phyloP scores from a whole-genome alignment of 2,797 vertebrate genomes.

The Strix occidentalis region DNA sequence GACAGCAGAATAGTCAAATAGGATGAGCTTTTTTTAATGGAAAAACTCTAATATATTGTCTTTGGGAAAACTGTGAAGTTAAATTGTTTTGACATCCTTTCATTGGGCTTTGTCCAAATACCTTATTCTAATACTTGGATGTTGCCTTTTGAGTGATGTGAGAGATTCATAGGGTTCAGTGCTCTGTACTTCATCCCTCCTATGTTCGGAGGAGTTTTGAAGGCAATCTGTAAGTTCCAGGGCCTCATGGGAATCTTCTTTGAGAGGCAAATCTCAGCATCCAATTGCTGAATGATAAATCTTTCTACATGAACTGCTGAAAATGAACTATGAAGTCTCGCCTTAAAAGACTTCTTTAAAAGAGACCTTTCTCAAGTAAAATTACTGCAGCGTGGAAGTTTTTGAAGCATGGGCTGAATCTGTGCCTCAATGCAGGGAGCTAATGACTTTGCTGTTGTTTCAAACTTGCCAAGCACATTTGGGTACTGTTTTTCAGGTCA shows the following conservation, averaged over 20 bases:
- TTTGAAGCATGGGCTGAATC: background rate
- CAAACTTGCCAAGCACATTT: background rate
- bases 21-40: background rate
- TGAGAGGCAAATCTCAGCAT: background rate
- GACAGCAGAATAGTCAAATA: background rate
- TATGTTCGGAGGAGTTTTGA: background rate
- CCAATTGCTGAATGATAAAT: background rate
- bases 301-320: background rate
- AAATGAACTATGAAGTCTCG: background rate
- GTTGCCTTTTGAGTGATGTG: background rate
- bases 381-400: background rate
- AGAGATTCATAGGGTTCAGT: background rate
- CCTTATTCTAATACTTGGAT: background rate
- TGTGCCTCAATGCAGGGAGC: background rate
- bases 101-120: background rate
- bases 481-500: background rate
- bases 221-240: background rate
- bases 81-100: background rate
- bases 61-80: background rate
- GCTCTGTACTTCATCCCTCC: background rate
- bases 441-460: background rate
- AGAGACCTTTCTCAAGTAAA: background rate
- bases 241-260: background rate
- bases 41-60: background rate
- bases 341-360: background rate